These are phyloP conservation scores for Gadopsis marmoratus DNA, from an alignment of 2,797 vertebrate genomes.

Conservation along the genomic window DNA sequence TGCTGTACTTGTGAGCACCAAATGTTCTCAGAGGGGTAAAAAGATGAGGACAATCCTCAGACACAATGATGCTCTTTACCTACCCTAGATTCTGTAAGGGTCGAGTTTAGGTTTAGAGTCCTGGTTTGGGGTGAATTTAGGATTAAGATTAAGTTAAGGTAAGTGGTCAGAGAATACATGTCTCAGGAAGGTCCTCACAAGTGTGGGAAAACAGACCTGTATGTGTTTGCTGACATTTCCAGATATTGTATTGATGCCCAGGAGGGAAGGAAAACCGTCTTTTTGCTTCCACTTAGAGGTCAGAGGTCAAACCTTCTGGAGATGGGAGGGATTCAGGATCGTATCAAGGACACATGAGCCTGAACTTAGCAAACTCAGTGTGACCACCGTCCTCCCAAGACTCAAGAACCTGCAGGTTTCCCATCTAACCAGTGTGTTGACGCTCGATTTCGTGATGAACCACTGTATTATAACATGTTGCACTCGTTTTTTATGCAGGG, in stretches of 20 bases:
- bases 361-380: not conserved
- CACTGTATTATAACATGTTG: not conserved
- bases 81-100: not conserved
- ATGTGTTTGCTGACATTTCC: constrained; percentile 16
- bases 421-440: not conserved
- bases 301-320: constrained; percentile 22
- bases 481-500: not conserved
- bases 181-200: not conserved
- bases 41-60: not conserved
- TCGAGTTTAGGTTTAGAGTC: not conserved
- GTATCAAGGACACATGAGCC: not conserved
- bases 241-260: not conserved
- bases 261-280: not conserved
- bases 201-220: too few relatives aligned
- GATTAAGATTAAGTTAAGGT: not conserved
- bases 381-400: not conserved
- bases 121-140: not conserved
- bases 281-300: constrained; percentile 4
- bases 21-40: not conserved
- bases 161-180: not conserved
- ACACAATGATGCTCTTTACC: not conserved
- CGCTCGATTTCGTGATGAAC: not conserved
- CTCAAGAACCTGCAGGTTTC: not conserved
- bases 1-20: not conserved
- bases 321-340: not conserved